Conservation (phyloP, 2,113 vertebrate species). For the Entelurus aequoreus region DNA sequence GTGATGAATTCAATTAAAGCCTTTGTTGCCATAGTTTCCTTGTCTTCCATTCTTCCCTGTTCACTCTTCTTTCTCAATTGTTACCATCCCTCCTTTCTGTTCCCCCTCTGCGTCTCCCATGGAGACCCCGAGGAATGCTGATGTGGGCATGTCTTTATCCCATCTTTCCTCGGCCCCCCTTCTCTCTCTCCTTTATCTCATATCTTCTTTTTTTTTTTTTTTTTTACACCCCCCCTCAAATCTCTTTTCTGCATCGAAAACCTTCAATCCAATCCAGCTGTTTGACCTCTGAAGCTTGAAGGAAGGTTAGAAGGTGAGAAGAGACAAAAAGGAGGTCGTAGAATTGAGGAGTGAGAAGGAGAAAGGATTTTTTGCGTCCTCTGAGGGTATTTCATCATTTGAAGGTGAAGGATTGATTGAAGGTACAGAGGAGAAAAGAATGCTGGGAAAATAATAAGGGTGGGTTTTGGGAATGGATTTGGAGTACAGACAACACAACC, state of each 20-base stretch:
- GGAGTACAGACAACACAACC: not conserved
- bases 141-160: conserved; percentile 42
- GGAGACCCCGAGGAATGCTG: conserved; percentile 41
- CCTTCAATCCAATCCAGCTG: conserved; percentile 44
- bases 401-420: conserved; percentile 18
- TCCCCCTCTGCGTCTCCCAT: conserved; percentile 14
- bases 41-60: not conserved
- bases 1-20: too few species aligned
- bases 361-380: conserved; percentile 1
- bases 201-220: not conserved
- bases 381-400: conserved; percentile 16
- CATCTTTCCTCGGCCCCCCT: conserved; percentile 10
- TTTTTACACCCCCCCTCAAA: not conserved
- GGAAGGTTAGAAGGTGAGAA: not conserved
- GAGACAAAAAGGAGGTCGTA: not conserved
- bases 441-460: conserved; percentile 4
- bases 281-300: conserved; percentile 50
- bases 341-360: not conserved
- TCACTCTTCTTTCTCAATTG: conserved; percentile 12
- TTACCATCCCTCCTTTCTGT: conserved; percentile 1
- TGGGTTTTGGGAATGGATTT: not conserved
- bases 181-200: conserved; percentile 16
- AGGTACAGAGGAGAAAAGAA: not conserved
- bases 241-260: conserved; percentile 10
- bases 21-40: too few species aligned